phyloP scores from a whole-genome alignment of 2,797 vertebrate genomes.

The Myotis myotis region DNA sequence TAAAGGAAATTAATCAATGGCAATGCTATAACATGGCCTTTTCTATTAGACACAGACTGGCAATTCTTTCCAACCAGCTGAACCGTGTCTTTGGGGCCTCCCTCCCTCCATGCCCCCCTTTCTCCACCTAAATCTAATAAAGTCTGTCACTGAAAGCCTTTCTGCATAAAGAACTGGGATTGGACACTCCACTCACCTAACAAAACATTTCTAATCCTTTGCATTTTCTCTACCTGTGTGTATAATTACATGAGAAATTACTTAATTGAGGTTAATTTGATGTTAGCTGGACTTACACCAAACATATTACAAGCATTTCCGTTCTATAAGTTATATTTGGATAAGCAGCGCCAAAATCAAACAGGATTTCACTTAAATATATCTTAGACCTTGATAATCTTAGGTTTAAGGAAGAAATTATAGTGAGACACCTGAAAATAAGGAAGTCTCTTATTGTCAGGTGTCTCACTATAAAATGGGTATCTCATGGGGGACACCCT shows the following conservation, averaged over 20 bases:
- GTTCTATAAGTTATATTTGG: not conserved
- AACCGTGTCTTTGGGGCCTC: not conserved
- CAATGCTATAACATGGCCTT: not conserved
- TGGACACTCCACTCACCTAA: not conserved
- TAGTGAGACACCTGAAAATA: not conserved
- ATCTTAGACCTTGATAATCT: conserved; percentile 21
- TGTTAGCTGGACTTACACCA: not conserved
- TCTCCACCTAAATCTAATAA: not conserved
- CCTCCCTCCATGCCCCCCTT: not conserved
- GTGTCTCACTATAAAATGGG: not conserved
- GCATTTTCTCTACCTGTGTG: not conserved
- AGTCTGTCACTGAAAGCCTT: not conserved
- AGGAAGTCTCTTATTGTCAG: not conserved
- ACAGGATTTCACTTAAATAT: not conserved
- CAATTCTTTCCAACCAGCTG: not conserved
- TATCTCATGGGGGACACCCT: not conserved
- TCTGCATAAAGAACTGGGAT: not conserved
- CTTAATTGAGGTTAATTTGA: conserved; percentile 50
- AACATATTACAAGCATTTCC: not conserved
- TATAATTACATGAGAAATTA: conserved; percentile 39
- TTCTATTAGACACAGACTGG: not conserved
- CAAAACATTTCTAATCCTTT: not conserved
- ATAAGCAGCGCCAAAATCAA: conserved; percentile 26
- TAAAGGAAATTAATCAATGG: not conserved
- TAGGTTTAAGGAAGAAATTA: conserved; percentile 6